Conservation (phyloP, 2,888 invertebrate genomes). For the Rotaria socialis region DNA sequence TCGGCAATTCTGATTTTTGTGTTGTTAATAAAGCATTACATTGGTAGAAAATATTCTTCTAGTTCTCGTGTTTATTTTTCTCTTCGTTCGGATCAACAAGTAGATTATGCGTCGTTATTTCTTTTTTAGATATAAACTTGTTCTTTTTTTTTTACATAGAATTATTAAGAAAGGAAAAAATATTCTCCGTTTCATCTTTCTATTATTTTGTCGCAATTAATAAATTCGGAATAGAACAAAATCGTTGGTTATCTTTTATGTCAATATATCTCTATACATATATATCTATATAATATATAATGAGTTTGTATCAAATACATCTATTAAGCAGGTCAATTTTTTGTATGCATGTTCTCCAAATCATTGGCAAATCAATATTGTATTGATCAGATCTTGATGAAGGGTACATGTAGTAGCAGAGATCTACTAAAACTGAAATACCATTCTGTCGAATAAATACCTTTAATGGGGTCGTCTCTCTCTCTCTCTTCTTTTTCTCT, state of each 20-base stretch:
- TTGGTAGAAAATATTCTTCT: background rate
- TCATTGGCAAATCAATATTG: background rate
- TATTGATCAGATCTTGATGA: slow-evolving; percentile 12
- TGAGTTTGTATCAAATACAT: background rate
- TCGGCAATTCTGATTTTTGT: background rate
- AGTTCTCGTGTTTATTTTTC: background rate
- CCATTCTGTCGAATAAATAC: background rate
- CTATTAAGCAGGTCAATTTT: background rate
- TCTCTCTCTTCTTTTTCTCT: background rate
- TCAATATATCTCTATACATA: background rate
- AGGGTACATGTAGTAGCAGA: background rate
- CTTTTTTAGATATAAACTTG: background rate
- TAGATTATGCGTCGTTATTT: background rate
- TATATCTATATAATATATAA: background rate
- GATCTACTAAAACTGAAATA: background rate
- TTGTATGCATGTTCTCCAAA: background rate
- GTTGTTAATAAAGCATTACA: background rate
- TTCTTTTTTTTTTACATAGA: background rate
- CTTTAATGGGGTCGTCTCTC: background rate
- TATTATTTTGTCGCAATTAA: background rate
- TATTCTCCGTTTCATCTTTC: background rate
- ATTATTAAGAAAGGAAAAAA: background rate
- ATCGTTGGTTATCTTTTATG: background rate
- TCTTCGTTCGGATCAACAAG: background rate
- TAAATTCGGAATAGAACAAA: background rate